Percentiles rank a stretch among this genome's conserved stretches.
phyloP scores from a whole-genome alignment of 2,888 invertebrate species.

The Diadegma fenestrale region DNA sequence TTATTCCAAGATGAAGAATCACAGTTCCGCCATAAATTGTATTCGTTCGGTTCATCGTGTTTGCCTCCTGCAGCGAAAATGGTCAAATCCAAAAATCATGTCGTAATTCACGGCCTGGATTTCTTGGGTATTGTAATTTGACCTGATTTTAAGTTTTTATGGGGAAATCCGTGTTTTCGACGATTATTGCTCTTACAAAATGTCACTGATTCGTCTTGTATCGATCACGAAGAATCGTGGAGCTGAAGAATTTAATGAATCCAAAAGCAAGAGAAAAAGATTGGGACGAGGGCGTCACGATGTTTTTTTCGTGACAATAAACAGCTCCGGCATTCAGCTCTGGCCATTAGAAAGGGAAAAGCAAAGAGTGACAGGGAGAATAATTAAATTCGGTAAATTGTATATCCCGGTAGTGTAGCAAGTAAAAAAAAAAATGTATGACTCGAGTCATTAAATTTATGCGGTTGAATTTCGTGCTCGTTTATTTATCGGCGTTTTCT shows the following conservation, averaged over 20 bases:
- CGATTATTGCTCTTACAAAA: constrained; percentile 3
- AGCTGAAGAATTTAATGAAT: constrained; percentile 28
- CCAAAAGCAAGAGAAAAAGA: background rate
- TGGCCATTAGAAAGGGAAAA: constrained; percentile 19
- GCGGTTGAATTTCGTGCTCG: constrained; percentile 34
- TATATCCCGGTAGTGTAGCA: constrained; percentile 32
- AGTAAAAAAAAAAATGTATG: constrained; percentile 30
- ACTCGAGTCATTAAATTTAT: constrained; percentile 46
- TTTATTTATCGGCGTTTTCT: constrained; percentile 20
- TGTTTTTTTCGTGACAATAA: constrained; percentile 19
- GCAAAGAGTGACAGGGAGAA: background rate
- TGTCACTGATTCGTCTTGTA: constrained; percentile 6
- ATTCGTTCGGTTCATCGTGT: background rate
- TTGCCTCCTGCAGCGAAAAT: background rate
- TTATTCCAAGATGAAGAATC: background rate
- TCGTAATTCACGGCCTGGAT: background rate
- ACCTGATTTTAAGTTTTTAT: background rate
- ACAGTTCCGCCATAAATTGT: background rate
- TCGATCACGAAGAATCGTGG: constrained; percentile 34
- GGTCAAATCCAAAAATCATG: background rate
- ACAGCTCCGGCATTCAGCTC: constrained; percentile 29
- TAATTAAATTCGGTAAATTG: constrained; percentile 61
- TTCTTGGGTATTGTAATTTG: constrained; percentile 10
- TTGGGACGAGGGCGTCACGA: constrained; percentile 43
- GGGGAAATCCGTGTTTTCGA: background rate